Conservation (phyloP, 2,888 invertebrate species). For the Brenthis daphne region DNA sequence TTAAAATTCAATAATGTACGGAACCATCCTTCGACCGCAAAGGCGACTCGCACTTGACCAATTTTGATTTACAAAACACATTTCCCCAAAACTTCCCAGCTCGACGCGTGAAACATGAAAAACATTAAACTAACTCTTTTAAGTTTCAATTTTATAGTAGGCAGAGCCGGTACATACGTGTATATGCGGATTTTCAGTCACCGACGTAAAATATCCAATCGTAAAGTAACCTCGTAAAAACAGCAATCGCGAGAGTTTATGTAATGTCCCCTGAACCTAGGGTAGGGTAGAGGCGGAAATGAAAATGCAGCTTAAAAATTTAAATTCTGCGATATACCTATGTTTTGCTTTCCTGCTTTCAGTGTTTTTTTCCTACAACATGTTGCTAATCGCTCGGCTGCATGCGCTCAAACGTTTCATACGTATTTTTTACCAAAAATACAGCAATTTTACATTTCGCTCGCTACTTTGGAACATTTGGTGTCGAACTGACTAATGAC, state of each 20-base stretch:
- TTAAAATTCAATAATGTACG: too few species aligned
- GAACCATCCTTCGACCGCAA: too few species aligned
- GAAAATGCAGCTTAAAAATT: conserved; percentile 33
- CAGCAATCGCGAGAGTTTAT: conserved; percentile 47
- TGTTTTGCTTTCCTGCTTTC: conserved; percentile 31
- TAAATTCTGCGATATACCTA: conserved; percentile 26
- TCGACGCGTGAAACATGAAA: background rate
- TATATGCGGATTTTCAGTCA: conserved; percentile 11
- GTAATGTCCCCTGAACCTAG: conserved; percentile 12
- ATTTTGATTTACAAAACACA: too few species aligned
- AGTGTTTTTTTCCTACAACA: conserved; percentile 26
- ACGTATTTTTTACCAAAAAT: conserved; percentile 23
- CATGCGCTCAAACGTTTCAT: conserved; percentile 24
- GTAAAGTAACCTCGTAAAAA: conserved; percentile 52
- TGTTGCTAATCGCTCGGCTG: conserved; percentile 33
- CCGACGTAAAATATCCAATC: conserved; percentile 38
- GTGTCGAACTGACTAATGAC: background rate
- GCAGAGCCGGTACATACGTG: conserved; percentile 10
- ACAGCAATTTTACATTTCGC: conserved; percentile 7
- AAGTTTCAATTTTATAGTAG: conserved; percentile 9
- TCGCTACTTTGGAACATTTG: background rate
- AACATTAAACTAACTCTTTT: conserved; percentile 9
- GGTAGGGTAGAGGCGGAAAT: conserved; percentile 16
- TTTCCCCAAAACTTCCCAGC: background rate
- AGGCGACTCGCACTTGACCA: too few species aligned